Base-by-base conservation (phyloP, 2,888 invertebrate species). In the Anarsia innoxiella region DNA sequence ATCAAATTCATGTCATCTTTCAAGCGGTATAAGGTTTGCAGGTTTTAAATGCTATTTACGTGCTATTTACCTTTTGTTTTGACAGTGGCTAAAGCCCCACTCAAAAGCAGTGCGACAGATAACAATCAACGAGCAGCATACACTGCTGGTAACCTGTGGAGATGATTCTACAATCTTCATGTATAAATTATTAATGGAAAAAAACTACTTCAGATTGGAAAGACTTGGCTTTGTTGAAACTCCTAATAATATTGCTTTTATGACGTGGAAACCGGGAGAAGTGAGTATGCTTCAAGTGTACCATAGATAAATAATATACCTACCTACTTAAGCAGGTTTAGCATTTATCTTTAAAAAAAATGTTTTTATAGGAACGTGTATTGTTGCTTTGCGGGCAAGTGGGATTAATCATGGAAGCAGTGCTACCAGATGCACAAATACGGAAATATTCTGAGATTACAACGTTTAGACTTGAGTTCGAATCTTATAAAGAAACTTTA, bases 151-250 rank as follows among this genome's bases (percentile, higher is more conserved):
- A 1, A 91, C 90, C 0, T 89, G 89, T 5, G 88, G 90, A 1
- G 77, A 86, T 41, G 94, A 94, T 59, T 74, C 67, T 9, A 91
- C 91, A 0, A 86, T 93, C 46, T 94, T 93, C 53, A 74, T 91
- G 37, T 92, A 90, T 55, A 59, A 74, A 19, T 45, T 93, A 28
- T 42, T 51, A 12, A 12, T 6, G 6, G 34, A 27, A 0, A 61
- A 65, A 0, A 70, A 72, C 12, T 82, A 86, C 0, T 80, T 86
- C 36, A 58, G 75, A 1, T 54, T 94, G 31, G 53, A 79, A 4
- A 90, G 91, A 11, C 84, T 93, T 26, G 93, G 93, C 0, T 93
- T 88, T 46, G 77, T 93, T 9, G 77, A 85, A 36, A 84, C 91
- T 0, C 87, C 88, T 0, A 90, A 89, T 29, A 75, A 85, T 30